Base-by-base conservation (phyloP, 2,888 invertebrate species). In the Ochropacha duplaris region DNA sequence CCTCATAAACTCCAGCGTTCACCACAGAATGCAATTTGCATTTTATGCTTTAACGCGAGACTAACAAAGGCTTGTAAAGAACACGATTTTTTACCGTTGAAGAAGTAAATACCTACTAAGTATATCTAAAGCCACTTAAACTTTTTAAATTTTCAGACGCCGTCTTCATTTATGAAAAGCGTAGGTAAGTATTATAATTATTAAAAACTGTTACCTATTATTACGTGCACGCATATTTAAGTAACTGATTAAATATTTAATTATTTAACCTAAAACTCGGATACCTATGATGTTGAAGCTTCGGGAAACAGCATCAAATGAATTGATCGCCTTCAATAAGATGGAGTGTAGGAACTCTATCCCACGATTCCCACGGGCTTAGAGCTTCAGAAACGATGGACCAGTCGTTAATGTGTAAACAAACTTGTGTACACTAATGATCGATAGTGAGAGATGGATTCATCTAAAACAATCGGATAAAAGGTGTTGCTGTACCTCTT, bases 261-360 rank as follows among this genome's bases (percentile, higher is more conserved):
- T 57, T 44, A n/a, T 57, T 57, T 34, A 50, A 52, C 24, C 22
- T 34, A 57, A 59, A 57, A 62, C 66, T 62, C 6, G n/a, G n/a
- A n/a, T n/a, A 9, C 19, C 64, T 56, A 50, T 61, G 72, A 78
- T 79, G 81, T 76, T 76, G 76, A 78, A 72, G 81, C 68, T 79
- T 75, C 87, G 85, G 84, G 80, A 83, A 81, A 79, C 72, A 75
- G 76, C 79, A 76, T 78, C 81, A 84, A 84, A 84, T 84, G 81
- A 89, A 85, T 82, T 81, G 84, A 82, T 83, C 76, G 79, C 66
- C 71, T 72, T 65, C 69, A 75, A 72, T 82, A 82, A 86, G 86
- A 86, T 85, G 79, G 84, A 86, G 81, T 79, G 81, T 69, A 73
- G 81, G 76, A 86, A 86, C 80, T 82, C 80, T 80, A 87, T 87